phyloP scores from a whole-genome alignment of 2,888 invertebrate species.

The Salticus scenicus region DNA sequence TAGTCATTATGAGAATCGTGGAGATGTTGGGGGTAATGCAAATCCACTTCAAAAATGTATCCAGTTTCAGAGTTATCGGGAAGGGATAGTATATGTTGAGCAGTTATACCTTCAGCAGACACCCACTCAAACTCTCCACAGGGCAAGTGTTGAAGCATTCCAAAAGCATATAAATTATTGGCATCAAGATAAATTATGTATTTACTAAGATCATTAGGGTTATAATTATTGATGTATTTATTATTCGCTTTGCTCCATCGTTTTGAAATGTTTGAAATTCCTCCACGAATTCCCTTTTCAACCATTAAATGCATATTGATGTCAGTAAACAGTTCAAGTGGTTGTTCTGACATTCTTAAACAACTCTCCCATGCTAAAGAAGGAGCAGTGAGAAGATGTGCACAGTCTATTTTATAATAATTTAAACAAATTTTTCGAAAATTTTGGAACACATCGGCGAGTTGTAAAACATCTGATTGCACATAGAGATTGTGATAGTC shows the following conservation, averaged over 20 bases:
- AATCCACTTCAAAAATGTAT: conserved; percentile 35
- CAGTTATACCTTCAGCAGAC: too few relatives aligned
- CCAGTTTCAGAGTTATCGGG: neutral
- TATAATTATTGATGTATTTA: neutral
- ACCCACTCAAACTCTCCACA: neutral
- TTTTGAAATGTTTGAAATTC: conserved; percentile 28
- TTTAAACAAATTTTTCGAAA: conserved; percentile 71
- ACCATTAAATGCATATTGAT: neutral
- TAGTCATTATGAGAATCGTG: neutral
- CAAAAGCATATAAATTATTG: conserved; percentile 30
- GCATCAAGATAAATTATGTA: conserved; percentile 10
- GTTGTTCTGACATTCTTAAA: neutral
- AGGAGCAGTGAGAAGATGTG: conserved; percentile 71
- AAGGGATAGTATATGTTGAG: too few relatives aligned
- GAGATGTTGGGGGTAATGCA: conserved; percentile 24
- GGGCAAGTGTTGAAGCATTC: neutral
- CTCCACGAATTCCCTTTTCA: neutral
- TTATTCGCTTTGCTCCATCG: conserved; percentile 44
- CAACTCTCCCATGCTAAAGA: conserved; percentile 65
- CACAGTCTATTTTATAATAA: conserved; percentile 72
- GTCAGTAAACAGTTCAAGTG: neutral
- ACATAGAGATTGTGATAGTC: conserved; percentile 72
- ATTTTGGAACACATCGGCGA: conserved; percentile 73
- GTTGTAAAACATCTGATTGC: conserved; percentile 10
- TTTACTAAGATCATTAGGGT: neutral